Conservation (phyloP, 2,797 vertebrate genomes). For the Chiloscyllium punctatum region DNA sequence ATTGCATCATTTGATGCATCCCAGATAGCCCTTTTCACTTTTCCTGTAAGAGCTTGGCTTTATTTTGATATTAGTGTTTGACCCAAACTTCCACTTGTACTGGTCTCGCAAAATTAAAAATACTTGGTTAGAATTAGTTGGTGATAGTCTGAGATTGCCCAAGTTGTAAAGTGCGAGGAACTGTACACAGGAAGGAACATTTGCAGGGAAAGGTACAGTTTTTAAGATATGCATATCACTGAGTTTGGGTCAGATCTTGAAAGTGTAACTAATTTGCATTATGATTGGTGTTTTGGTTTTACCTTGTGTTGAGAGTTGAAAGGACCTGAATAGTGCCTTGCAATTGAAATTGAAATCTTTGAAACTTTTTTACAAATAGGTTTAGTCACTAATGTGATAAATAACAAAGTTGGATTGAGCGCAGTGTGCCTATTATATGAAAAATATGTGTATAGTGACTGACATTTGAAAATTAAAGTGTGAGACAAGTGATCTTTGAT, state of each 20-base stretch:
- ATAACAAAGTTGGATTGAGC: not conserved
- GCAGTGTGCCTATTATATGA: not conserved
- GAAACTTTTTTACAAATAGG: not conserved
- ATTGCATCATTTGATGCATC: not conserved
- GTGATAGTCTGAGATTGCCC: not conserved
- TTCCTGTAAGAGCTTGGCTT: not conserved
- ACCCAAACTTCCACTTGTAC: not conserved
- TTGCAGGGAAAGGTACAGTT: not conserved
- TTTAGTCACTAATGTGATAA: not conserved
- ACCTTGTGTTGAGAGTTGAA: not conserved
- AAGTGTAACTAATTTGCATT: not conserved
- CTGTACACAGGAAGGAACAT: not conserved
- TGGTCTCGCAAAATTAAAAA: not conserved
- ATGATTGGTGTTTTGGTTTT: not conserved
- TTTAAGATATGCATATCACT: not conserved
- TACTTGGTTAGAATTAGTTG: constrained; percentile 1
- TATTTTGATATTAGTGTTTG: not conserved
- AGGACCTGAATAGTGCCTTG: not conserved
- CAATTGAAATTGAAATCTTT: not conserved
- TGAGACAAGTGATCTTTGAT: not conserved
- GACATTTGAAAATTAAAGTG: not conserved
- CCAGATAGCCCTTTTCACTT: too few relatives aligned
- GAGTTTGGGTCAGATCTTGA: not conserved
- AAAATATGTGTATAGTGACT: not conserved
- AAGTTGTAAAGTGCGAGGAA: not conserved